Evolutionary conservation across 2,888 invertebrate genomes (phyloP), one percentile per base, ranked within the genome.

Genomic region (Coecobrya sp.): DNA sequence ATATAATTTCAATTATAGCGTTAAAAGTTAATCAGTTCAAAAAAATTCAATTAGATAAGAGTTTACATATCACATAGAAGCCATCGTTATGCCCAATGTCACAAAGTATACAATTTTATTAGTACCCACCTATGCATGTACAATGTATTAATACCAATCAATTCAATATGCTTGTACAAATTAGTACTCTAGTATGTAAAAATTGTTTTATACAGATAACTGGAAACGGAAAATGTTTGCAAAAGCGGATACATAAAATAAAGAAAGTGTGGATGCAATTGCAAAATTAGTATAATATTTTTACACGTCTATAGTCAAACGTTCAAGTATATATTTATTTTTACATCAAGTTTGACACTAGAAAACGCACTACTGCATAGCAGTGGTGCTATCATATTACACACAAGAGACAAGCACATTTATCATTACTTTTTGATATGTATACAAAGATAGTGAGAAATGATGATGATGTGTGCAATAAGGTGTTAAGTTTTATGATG

Each of bases 401-500:
- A 30, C 27, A 65, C n/a, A 19, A 76, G 49, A n/a, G 49, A 76
- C 45, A 76, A 76, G 76, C 49, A 13, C 76, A 76, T 76, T 76
- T 49, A 76, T 76, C 76, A 76, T 76, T 5, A 76, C 49, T 49
- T 49, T 45, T 45, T 76, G 13, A 76, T 76, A 49, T 45, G 49
- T 25, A 49, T 76, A 16, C 76, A 49, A 3, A 85, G 62, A 85
- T 27, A 42, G 86, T 49, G 86, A 86, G 86, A 86, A 86, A 86
- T 70, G 86, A 68, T 86, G 86, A 86, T 86, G 86, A 70, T 87
- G 73, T 73, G 52, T 86, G 86, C 79, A 86, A 86, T 79, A 91
- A 86, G 91, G 91, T 91, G 91, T 91, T 91, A 91, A 86, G 91
- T 86, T 91, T 91, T 86, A 91, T 91, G 91, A 86, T 86, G 91